These are phyloP conservation scores for Archaeoteleia sp. DNA, from an alignment of 2,888 invertebrate genomes.

Conservation along the genomic window DNA sequence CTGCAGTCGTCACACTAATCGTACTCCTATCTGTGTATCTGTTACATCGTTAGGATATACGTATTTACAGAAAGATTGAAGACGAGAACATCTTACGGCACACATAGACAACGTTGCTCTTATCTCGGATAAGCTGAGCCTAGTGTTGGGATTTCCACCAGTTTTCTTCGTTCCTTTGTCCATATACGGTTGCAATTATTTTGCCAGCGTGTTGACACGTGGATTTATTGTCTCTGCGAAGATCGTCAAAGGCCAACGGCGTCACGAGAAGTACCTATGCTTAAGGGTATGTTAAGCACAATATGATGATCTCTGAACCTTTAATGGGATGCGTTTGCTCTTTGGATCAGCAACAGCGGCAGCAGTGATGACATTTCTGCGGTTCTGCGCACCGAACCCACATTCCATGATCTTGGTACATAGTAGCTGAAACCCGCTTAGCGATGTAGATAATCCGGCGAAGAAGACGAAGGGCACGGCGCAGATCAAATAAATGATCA, in stretches of 20 bases:
- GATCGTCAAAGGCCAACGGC: conserved; percentile 67
- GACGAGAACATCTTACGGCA: no score
- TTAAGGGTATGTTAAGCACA: conserved; percentile 62
- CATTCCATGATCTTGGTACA: conserved; percentile 58
- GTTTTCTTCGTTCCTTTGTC: conserved; percentile 24
- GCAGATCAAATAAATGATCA: conserved; percentile 15
- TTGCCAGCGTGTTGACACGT: conserved; percentile 54
- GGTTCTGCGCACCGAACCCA: conserved; percentile 64
- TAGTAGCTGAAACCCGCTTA: conserved; percentile 19
- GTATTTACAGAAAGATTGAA: no score
- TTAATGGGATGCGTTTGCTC: conserved; percentile 68
- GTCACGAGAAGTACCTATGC: conserved; percentile 61
- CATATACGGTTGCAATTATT: conserved; percentile 57
- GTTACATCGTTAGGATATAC: no score
- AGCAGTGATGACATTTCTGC: conserved; percentile 49
- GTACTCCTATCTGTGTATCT: no score
- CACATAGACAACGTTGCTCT: no score
- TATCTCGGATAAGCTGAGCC: no score
- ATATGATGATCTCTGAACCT: conserved; percentile 70
- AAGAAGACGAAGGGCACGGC: conserved; percentile 37
- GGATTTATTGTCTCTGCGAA: conserved; percentile 58
- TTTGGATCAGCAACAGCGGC: conserved; percentile 55
- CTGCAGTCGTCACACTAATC: no score
- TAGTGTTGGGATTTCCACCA: not conserved
- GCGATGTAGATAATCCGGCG: conserved; percentile 30